Percentiles rank a stretch among this genome's conserved stretches.
Evolutionary conservation across 1,140 invertebrate species (phyloP).

Genomic region (Neuroterus valhalla): DNA sequence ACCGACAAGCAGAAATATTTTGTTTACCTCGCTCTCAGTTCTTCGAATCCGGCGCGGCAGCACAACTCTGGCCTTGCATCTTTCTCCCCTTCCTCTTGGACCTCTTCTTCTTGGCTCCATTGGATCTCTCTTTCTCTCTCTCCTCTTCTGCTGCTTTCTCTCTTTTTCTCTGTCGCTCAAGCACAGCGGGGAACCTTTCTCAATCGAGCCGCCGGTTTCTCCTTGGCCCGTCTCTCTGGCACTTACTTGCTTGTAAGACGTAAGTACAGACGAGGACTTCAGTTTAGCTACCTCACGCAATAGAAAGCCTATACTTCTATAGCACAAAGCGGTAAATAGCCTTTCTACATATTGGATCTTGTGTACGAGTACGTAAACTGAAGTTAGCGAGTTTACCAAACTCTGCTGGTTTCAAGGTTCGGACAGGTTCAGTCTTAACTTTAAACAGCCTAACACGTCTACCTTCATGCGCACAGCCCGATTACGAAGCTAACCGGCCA

Average conservation of each 20-base stretch:
- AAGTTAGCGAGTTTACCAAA: conserved; percentile 5
- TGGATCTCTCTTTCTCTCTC: conserved; percentile 29
- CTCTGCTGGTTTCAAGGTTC: not conserved
- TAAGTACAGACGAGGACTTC: conserved; percentile 14
- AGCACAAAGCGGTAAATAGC: not conserved
- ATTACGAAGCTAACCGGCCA: not conserved
- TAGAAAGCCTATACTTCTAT: conserved; percentile 11
- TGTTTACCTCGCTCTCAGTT: conserved; percentile 72
- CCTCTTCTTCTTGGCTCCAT: conserved; percentile 23
- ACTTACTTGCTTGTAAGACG: conserved; percentile 28
- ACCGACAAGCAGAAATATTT: conserved; percentile 68
- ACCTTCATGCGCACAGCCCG: not conserved
- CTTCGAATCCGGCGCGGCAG: conserved; percentile 68
- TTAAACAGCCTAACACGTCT: not conserved
- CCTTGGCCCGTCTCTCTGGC: conserved; percentile 32
- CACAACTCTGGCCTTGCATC: conserved; percentile 54
- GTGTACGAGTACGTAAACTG: not conserved
- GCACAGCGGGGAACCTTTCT: conserved; percentile 60
- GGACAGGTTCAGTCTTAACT: not conserved
- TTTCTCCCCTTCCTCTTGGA: conserved; percentile 36
- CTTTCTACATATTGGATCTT: not conserved
- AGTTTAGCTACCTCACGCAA: conserved; percentile 14
- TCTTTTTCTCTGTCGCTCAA: conserved; percentile 45
- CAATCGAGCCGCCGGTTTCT: conserved; percentile 57
- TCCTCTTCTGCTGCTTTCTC: conserved; percentile 17